Evolutionary conservation across 2,797 vertebrate genomes (phyloP).

Genomic region (Eospalax fontanierii): DNA sequence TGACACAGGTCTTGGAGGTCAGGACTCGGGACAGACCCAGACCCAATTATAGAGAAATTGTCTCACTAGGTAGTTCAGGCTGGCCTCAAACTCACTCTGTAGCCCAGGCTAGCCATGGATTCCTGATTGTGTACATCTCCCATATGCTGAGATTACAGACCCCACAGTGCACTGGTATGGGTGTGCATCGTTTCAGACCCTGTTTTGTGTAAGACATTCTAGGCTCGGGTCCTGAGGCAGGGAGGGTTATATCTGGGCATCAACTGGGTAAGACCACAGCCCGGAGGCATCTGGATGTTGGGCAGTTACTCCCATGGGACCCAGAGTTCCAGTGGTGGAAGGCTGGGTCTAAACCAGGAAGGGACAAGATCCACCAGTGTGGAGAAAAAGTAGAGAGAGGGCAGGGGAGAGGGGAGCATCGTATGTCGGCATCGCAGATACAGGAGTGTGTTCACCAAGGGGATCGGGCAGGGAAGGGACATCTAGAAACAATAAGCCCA

Average conservation of each 20-base stretch:
- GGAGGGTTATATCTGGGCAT: background rate
- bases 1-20: background rate
- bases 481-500: background rate
- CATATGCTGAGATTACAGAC: background rate
- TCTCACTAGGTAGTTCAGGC: background rate
- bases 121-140: background rate
- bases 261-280: background rate
- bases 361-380: fast-evolving
- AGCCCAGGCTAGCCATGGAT: background rate
- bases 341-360: no score
- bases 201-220: background rate
- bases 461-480: background rate
- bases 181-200: background rate
- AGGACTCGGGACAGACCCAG: background rate
- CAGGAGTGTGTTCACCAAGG: no score
- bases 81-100: background rate
- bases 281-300: background rate
- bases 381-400: no score
- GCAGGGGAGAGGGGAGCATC: fast-evolving
- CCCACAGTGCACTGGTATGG: background rate
- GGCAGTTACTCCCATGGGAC: background rate
- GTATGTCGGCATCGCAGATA: no score
- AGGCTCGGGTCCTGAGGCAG: background rate
- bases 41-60: background rate
- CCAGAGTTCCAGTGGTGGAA: no score